Percentiles rank a stretch among this genome's conserved stretches.
These are phyloP conservation scores for Otis tarda DNA, from an alignment of 2,113 vertebrate species.

Conservation along the genomic window DNA sequence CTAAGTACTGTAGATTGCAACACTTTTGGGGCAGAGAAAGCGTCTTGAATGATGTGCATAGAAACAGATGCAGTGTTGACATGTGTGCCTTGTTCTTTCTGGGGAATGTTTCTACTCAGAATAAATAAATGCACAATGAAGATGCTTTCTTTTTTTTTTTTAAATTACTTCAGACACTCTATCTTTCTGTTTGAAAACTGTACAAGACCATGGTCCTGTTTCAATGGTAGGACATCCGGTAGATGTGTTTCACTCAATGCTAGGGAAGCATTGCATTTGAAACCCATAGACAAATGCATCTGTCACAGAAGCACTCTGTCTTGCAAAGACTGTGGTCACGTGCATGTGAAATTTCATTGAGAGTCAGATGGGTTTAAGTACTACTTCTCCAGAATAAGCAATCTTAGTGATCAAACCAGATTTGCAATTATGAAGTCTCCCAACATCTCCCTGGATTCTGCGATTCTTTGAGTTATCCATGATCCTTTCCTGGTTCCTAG, in stretches of 20 bases:
- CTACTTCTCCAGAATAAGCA: neutral
- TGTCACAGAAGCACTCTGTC: neutral
- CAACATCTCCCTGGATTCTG: neutral
- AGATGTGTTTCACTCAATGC: neutral
- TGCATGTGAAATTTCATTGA: neutral
- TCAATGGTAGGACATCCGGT: neutral
- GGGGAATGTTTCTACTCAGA: neutral
- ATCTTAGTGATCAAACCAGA: neutral
- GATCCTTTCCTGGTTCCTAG: neutral
- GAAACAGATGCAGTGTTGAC: neutral
- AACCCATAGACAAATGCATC: neutral
- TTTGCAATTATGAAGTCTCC: neutral
- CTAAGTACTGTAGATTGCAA: neutral
- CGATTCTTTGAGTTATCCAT: neutral
- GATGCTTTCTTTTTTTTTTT: neutral
- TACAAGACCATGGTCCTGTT: neutral
- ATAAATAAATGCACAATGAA: neutral
- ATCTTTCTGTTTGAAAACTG: neutral
- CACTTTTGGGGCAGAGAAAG: neutral
- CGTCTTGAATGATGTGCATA: neutral
- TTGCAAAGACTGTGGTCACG: neutral
- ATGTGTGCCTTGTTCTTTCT: neutral
- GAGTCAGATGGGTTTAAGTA: neutral
- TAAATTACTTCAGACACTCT: neutral
- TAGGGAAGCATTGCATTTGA: neutral